Evolutionary conservation across 2,888 invertebrate species (phyloP).

Genomic region (Sinopyrophorus schimmeli): DNA sequence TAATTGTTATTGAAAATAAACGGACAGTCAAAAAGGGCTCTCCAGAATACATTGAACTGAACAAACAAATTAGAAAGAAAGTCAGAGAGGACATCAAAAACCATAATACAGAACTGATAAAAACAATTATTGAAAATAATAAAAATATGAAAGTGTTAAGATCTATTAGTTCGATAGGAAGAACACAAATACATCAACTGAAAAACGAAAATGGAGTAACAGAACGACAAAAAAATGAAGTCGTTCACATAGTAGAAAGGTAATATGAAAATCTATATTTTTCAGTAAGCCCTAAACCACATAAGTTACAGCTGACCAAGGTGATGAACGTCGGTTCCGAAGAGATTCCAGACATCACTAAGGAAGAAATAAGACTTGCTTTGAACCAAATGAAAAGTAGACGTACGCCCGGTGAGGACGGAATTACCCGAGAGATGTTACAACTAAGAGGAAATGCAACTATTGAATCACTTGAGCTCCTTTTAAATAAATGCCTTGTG

Average conservation of each 20-base stretch:
- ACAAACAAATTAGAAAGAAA: background rate
- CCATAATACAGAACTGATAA: too few species aligned
- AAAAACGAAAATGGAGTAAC: constrained; percentile 1
- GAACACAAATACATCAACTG: constrained; percentile 1
- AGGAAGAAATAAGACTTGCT: background rate
- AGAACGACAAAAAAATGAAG: too few species aligned
- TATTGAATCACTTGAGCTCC: background rate
- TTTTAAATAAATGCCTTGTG: background rate
- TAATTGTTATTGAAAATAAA: too few species aligned
- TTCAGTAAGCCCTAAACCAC: constrained; percentile 2
- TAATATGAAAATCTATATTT: background rate
- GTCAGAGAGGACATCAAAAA: too few species aligned
- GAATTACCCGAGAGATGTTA: background rate
- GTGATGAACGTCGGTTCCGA: constrained; percentile 1
- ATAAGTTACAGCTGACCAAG: background rate
- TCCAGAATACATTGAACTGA: too few species aligned
- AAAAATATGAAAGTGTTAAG: constrained; percentile 5
- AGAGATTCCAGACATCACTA: constrained; percentile 1
- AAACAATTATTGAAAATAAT: too few species aligned
- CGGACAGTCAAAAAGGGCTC: too few species aligned
- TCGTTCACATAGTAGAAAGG: too few species aligned
- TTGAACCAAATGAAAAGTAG: background rate
- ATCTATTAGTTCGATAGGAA: constrained; percentile 1
- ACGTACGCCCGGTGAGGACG: background rate
- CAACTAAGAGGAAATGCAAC: constrained; percentile 3